Evolutionary conservation across 2,797 vertebrate genomes (phyloP).

Genomic region (Distichodus sexfasciatus): DNA sequence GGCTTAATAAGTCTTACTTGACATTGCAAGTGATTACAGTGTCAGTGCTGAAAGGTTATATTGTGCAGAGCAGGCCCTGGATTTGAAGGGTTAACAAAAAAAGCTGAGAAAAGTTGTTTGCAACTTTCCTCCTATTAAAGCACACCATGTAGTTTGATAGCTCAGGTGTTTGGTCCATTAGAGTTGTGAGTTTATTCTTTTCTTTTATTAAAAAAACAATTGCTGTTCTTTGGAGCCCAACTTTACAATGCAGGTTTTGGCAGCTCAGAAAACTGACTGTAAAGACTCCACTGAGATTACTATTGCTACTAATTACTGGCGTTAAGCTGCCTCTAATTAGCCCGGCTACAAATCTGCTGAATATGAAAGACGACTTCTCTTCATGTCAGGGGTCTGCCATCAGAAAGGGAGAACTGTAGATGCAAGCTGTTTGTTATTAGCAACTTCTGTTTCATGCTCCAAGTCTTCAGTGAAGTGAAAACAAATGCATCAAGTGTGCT

Average conservation of each 20-base stretch:
- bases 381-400: conserved; percentile 8
- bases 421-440: conserved; percentile 1
- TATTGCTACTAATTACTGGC: conserved; percentile 29
- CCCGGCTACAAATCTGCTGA: not conserved
- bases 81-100: not conserved
- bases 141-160: not conserved
- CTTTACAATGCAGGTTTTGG: conserved; percentile 8
- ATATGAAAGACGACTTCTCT: conserved; percentile 15
- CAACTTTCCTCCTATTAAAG: not conserved
- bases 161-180: not conserved
- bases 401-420: conserved; percentile 1
- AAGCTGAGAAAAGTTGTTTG: not conserved
- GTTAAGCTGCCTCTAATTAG: conserved; percentile 23
- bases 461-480: not conserved
- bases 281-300: conserved; percentile 11
- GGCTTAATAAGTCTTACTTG: too few species aligned
- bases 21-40: too few species aligned
- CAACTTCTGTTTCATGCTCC: not conserved
- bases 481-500: not conserved
- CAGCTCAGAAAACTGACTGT: conserved; percentile 7
- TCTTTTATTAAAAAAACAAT: not conserved
- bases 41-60: too few species aligned
- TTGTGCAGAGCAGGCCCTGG: not conserved
- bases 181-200: not conserved
- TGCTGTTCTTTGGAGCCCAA: not conserved